Evolutionary conservation across 2,888 invertebrate species (phyloP).

Genomic region (Cantharis rustica): DNA sequence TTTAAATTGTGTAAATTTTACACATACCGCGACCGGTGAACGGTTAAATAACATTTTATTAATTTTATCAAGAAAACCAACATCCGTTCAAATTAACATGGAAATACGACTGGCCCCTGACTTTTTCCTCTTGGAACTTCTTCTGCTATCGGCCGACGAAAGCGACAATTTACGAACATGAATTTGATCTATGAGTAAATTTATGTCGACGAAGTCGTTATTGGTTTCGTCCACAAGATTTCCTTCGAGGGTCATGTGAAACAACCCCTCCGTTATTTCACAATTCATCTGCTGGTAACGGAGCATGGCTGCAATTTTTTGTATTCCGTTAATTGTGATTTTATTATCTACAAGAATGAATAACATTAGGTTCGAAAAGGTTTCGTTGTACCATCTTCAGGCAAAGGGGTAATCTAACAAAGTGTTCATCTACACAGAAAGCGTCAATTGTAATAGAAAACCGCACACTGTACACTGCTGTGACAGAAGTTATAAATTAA

Average conservation of each 20-base stretch:
- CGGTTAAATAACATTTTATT: no score
- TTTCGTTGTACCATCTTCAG: neutral
- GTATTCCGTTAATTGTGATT: constrained; percentile 36
- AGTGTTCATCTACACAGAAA: no score
- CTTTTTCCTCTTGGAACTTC: constrained; percentile 4
- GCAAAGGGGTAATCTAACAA: neutral
- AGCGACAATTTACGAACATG: neutral
- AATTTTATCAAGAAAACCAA: neutral
- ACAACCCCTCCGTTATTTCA: constrained; percentile 22
- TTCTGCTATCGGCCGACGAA: neutral
- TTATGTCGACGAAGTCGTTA: constrained; percentile 17
- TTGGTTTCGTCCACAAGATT: constrained; percentile 15
- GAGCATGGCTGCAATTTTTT: constrained; percentile 38
- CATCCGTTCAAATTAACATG: neutral
- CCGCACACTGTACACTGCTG: no score
- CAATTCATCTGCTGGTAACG: constrained; percentile 37
- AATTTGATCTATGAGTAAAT: constrained; percentile 8
- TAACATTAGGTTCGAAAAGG: neutral
- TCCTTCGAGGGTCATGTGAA: constrained; percentile 37
- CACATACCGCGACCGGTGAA: no score
- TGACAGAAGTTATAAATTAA: no score
- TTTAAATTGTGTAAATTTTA: no score
- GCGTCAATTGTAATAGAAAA: no score
- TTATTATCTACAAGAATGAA: constrained; percentile 40
- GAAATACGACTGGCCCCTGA: constrained; percentile 1